Evolutionary conservation across 2,797 vertebrate genomes (phyloP).

Genomic region (Vespertilio murinus): DNA sequence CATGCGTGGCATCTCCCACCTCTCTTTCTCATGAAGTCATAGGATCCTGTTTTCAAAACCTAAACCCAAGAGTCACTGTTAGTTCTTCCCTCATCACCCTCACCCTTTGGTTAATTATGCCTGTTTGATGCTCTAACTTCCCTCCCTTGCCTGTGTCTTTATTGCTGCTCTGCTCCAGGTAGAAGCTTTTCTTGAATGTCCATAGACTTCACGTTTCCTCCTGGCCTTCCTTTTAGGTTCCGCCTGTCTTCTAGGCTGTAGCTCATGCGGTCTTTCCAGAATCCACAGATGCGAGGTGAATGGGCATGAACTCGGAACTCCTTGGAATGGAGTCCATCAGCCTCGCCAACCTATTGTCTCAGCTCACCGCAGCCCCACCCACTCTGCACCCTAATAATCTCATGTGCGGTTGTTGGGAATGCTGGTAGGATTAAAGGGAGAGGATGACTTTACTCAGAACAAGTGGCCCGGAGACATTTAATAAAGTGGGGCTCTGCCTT

Average conservation of each 20-base stretch:
- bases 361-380: background rate
- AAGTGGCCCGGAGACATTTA: background rate
- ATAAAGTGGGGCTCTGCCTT: background rate
- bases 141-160: background rate
- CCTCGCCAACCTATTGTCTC: background rate
- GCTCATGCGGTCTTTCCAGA: background rate
- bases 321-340: background rate
- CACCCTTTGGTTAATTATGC: background rate
- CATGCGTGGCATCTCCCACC: background rate
- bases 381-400: too few relatives aligned
- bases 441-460: background rate
- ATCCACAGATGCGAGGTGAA: background rate
- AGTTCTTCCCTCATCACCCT: background rate
- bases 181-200: background rate
- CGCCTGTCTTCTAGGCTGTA: background rate
- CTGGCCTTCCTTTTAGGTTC: background rate
- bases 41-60: background rate
- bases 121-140: background rate
- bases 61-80: background rate
- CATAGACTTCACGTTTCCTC: background rate
- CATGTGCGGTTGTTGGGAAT: background rate
- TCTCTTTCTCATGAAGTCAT: background rate
- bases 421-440: background rate
- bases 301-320: background rate
- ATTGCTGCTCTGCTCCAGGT: background rate